Base-by-base conservation (phyloP, 2,888 invertebrate species). In the Electrophaes corylata region DNA sequence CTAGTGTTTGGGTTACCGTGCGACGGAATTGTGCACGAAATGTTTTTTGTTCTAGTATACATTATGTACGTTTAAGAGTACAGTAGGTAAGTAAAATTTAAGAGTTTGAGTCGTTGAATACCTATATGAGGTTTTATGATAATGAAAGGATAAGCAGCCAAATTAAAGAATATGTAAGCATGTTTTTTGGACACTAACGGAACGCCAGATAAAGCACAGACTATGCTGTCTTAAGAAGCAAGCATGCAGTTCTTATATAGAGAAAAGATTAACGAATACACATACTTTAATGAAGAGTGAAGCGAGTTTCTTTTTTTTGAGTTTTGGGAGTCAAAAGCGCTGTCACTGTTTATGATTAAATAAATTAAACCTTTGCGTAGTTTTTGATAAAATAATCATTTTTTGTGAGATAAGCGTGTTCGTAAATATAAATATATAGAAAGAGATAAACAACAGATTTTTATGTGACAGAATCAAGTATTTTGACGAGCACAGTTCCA, bases 401-500 rank as follows among this genome's bases (percentile, higher is more conserved):
- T n/a, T 29, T 1, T 10, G 10, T 6, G 26, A 10, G 26, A 29
- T 10, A 29, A 29, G 10, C 10, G 26, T 29, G 10, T 10, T 6
- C 26, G 26, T 29, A 10, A 29, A 29, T 6, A 29, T 2, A 29
- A 3, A 33, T 33, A 1, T 1, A n/a, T 8, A 37, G 10, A 39
- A 18, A 39, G 18, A 12, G 26, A 12, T 11, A 45, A 18, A 45
- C 1, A 45, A 19, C 16, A 14, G 5, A 14, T 29, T 1, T 26
- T 29, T 18, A 46, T 20, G 23, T 5, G 8, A 45, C n/a, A 33
- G 26, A 39, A 18, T 10, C 18, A 20, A 40, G n/a, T 1, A 40
- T 31, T 44, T 16, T 33, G 20, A 16, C 35, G 31, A 45, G 45
- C 54, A 57, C 54, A 57, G 40, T 55, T 55, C 54, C 35, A 41